Percentiles rank a stretch among this genome's conserved stretches.
phyloP scores from a whole-genome alignment of 2,888 invertebrate genomes.

The Euphydryas editha region DNA sequence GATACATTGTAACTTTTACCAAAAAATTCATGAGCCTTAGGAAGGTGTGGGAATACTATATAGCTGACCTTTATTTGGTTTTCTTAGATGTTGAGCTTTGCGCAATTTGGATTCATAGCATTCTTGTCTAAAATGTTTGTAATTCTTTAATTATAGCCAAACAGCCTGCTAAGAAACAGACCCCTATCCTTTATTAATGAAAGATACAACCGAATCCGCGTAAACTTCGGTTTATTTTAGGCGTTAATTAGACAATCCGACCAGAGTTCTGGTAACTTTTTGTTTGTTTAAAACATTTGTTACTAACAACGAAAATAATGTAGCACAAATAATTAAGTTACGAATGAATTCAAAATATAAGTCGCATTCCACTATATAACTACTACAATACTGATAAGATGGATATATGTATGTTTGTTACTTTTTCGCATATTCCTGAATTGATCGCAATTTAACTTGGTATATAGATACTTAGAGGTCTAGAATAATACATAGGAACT shows the following conservation, averaged over 20 bases:
- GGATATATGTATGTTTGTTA: no score
- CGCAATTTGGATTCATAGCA: not conserved
- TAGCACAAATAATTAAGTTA: not conserved
- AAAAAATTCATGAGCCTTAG: not conserved
- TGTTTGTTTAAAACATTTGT: slow-evolving; percentile 7
- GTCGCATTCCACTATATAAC: not conserved
- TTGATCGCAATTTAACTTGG: no score
- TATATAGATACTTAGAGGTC: no score
- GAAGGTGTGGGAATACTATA: not conserved
- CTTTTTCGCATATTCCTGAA: no score
- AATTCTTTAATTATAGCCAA: slow-evolving; percentile 16
- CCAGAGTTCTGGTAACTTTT: slow-evolving; percentile 4
- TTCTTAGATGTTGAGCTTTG: not conserved
- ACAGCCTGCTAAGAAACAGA: slow-evolving; percentile 21
- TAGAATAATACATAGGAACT: not conserved
- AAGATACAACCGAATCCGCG: slow-evolving; percentile 15
- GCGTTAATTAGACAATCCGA: slow-evolving; percentile 19
- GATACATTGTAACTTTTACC: not conserved
- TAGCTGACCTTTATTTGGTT: not conserved
- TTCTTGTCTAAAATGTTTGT: slow-evolving; percentile 7
- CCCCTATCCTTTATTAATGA: slow-evolving; percentile 16
- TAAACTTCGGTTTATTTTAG: slow-evolving; percentile 27
- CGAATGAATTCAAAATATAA: not conserved
- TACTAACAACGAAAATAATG: not conserved
- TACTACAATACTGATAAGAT: not conserved